Evolutionary conservation across 2,888 invertebrate genomes (phyloP), one percentile per base, ranked within the genome.

Genomic region (Coleophora deauratella): DNA sequence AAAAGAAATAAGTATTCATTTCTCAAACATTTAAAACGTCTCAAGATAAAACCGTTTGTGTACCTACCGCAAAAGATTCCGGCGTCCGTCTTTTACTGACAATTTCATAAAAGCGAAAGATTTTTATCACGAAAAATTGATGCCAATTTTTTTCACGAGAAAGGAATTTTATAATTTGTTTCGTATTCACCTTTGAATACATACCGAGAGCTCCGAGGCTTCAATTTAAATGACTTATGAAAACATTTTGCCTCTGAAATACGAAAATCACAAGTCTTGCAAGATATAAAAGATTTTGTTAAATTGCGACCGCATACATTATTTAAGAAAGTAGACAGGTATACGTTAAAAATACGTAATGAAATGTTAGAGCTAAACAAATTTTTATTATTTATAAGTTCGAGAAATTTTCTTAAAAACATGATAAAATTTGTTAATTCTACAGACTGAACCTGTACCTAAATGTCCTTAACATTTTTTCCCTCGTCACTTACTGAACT

Each of bases 101-200:
- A 75, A 73, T 71, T 74, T 71, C 58, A 61, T 65, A 66, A 73
- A 57, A 65, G 62, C 60, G 63, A 66, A 70, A 69, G 62, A 65
- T 66, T 74, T 74, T 62, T 60, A 62, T 70, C 63, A 57, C 62
- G 51, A 62, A 55, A 72, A 74, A 73, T 73, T 70, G 69, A 74
- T 69, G 67, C 61, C 66, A 56, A 67, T 71, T 70, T 74, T 67
- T 69, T 73, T 66, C 64, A 57, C 63, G 48, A 45, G 49, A 57
- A 55, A 58, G 53, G 60, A 63, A 66, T 70, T 70, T 67, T 63
- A 65, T 66, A 73, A 72, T 73, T 72, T 72, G 69, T 74, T 72
- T 68, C 59, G 61, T 66, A 59, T 67, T 59, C 58, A 55, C 59
- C 52, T 60, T 55, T 39, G 57, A 57, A 63, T 66, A 64, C 55